Conservation (phyloP, 2,888 invertebrate species). For the Philereme vetulata region DNA sequence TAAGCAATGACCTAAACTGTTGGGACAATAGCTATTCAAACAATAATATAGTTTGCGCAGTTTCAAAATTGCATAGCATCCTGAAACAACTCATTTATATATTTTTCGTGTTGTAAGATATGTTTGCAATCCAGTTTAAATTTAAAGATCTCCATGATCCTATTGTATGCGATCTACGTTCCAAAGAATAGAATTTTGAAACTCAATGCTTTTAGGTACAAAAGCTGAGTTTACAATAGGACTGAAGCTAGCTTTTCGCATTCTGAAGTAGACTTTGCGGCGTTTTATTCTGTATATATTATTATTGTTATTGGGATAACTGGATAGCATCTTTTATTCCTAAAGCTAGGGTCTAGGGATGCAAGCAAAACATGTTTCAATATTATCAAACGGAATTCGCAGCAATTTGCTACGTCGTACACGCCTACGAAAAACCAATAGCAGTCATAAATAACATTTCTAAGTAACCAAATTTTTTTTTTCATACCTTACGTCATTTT, state of each 20-base stretch:
- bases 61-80: no score
- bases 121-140: not conserved
- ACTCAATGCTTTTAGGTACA: constrained; percentile 16
- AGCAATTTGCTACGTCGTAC: not conserved
- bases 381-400: not conserved
- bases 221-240: constrained; percentile 8
- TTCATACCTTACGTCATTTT: no score
- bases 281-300: no score
- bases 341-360: not conserved
- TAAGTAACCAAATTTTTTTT: no score
- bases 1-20: no score
- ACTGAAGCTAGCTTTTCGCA: not conserved
- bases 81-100: no score
- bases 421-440: not conserved
- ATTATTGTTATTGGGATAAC: no score
- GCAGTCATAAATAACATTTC: no score
- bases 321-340: no score
- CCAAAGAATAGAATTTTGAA: constrained; percentile 16
- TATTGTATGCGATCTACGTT: constrained; percentile 8
- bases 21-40: no score
- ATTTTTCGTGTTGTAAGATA: not conserved
- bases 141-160: constrained; percentile 7
- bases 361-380: not conserved
- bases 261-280: not conserved
- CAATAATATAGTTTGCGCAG: no score